Evolutionary conservation across 1,140 invertebrate species (phyloP).

Genomic region (Zaprionus ornatus): DNA sequence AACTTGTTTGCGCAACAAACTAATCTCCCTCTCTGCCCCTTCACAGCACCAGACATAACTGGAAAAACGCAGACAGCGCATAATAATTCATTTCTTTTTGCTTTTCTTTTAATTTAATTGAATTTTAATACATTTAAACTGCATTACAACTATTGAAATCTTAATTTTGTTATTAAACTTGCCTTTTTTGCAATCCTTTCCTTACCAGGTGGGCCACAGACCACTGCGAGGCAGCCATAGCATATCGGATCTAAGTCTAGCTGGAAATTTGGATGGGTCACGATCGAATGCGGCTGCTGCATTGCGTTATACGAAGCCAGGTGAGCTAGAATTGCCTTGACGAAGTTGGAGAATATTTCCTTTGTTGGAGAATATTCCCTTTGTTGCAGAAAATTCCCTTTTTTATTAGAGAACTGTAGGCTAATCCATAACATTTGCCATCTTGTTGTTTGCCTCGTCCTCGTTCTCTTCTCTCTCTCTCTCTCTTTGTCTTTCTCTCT

Average conservation of each 20-base stretch:
- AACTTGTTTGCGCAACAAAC: not conserved
- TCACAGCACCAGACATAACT: not conserved
- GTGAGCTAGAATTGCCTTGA: slow-evolving; percentile 41
- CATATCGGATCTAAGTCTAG: slow-evolving; percentile 88
- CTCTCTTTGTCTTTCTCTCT: slow-evolving; percentile 46
- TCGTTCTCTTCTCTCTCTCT: slow-evolving; percentile 41
- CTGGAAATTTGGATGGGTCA: slow-evolving; percentile 84
- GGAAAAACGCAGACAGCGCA: not conserved
- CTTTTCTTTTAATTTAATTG: not conserved
- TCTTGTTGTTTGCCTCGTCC: slow-evolving; percentile 55
- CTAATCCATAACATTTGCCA: slow-evolving; percentile 55
- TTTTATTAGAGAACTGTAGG: slow-evolving; percentile 47
- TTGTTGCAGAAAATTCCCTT: not conserved
- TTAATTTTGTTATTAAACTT: not conserved
- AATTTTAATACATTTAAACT: not conserved
- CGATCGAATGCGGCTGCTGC: slow-evolving; percentile 50
- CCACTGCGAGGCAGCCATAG: slow-evolving; percentile 93
- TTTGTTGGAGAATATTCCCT: not conserved
- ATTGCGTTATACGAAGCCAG: slow-evolving; percentile 76
- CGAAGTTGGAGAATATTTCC: not conserved
- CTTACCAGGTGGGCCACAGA: slow-evolving; percentile 88
- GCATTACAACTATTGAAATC: not conserved
- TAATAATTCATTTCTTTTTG: not conserved
- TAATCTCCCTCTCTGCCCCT: not conserved
- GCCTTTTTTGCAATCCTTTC: not conserved